phyloP scores from a whole-genome alignment of 2,888 invertebrate species.

The Athalia cordata region DNA sequence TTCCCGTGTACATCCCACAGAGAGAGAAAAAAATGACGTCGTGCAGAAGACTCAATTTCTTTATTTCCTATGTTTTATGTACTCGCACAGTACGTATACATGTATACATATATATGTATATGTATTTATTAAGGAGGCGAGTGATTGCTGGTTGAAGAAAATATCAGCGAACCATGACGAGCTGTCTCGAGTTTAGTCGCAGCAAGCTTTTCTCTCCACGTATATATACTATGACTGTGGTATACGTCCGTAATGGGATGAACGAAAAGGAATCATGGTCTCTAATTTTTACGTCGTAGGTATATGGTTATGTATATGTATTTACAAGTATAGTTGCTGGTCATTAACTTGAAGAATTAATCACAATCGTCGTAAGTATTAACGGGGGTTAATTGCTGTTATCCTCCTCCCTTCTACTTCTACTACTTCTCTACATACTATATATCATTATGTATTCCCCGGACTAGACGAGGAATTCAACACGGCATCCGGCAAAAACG shows the following conservation, averaged over 20 bases:
- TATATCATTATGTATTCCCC: too few relatives aligned
- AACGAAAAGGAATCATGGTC: constrained; percentile 65
- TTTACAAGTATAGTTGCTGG: constrained; percentile 69
- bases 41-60: not conserved
- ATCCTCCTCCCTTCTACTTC: constrained; percentile 58
- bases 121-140: constrained; percentile 43
- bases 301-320: constrained; percentile 58
- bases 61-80: not conserved
- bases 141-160: constrained; percentile 69
- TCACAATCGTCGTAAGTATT: constrained; percentile 71
- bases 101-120: constrained; percentile 23
- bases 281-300: constrained; percentile 71
- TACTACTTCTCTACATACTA: not conserved
- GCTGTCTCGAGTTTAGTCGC: constrained; percentile 60
- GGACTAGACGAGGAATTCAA: too few relatives aligned
- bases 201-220: constrained; percentile 28
- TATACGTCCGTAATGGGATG: constrained; percentile 26
- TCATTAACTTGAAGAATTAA: constrained; percentile 72
- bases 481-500: too few relatives aligned
- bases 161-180: constrained; percentile 69
- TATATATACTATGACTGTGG: constrained; percentile 30
- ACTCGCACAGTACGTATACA: constrained; percentile 57
- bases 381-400: constrained; percentile 72
- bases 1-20: too few relatives aligned
- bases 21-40: not conserved